phyloP scores from a whole-genome alignment of 2,113 vertebrate species.

The Rhabdomys dilectus region DNA sequence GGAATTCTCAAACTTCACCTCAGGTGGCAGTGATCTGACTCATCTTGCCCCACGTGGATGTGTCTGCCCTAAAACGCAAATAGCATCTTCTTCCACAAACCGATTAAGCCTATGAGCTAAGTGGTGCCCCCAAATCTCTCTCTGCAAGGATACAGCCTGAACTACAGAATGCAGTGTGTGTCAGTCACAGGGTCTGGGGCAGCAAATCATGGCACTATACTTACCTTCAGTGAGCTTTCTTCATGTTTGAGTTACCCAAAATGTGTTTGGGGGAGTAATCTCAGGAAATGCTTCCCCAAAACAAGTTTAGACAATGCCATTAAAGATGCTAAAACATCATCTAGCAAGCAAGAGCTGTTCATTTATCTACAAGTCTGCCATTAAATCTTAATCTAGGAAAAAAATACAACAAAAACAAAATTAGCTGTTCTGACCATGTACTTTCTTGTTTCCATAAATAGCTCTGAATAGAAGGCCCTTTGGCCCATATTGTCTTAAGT shows the following conservation, averaged over 20 bases:
- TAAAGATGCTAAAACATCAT: not conserved
- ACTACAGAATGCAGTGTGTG: not conserved
- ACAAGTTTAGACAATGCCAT: accelerated
- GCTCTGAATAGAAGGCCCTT: not conserved
- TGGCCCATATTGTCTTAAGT: not conserved
- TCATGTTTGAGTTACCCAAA: not conserved
- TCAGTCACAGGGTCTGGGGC: not conserved
- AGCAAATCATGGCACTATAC: not conserved
- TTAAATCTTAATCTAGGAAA: not conserved
- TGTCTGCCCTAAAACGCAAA: not conserved
- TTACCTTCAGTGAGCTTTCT: not conserved
- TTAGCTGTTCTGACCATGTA: not conserved
- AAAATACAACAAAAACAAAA: not conserved
- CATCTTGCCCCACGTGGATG: accelerated
- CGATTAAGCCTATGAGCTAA: not conserved
- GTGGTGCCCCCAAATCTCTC: no score
- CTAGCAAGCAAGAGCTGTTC: not conserved
- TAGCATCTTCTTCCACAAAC: not conserved
- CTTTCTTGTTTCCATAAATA: not conserved
- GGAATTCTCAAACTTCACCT: not conserved
- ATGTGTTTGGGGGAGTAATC: not conserved
- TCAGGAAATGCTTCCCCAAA: not conserved
- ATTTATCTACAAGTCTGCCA: not conserved
- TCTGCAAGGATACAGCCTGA: not conserved
- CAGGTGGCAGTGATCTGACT: not conserved